Evolutionary conservation across 1,140 invertebrate genomes (phyloP), one percentile per base, ranked within the genome.

Genomic region (Hylaeus volcanicus): DNA sequence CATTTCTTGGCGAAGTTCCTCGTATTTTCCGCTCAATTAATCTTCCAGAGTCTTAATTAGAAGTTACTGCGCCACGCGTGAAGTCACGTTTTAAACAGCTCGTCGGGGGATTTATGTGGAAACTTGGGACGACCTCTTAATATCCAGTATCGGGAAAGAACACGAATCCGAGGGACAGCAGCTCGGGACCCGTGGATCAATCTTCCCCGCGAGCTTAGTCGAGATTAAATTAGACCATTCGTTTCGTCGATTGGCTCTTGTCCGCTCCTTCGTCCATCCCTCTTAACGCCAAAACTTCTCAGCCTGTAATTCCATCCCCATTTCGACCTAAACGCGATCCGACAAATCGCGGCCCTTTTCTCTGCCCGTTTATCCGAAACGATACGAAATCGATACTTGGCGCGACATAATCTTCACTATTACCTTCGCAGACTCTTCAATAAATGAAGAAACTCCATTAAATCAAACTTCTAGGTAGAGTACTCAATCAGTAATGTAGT

Each of bases 171-270:
- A 26, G 37, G 72, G 65, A 76, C 79, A 71, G 70, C 79, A 41
- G 82, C 82, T 84, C 82, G 56, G 63, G 63, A 82, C 60, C 26
- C 74, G 45, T 69, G 74, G 53, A 73, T 71, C 83, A 84, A 79
- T 82, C 82, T 84, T 80, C 81, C 78, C 58, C 43, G 73, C 56
- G 76, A 76, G 81, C 81, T 83, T 83, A 85, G 83, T 83, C 72
- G 73, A 83, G 76, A 85, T 85, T 83, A 83, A 85, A 83, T 83
- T 85, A 85, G 83, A 79, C 81, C 81, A 85, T 83, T 74, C 80
- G 83, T 83, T 83, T 79, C 58, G 45, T 55, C 80, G 80, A 84
- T 84, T 84, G 83, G 80, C 55, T 51, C 83, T 82, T 82, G 83
- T 82, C 74, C 60, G 83, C 69, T 79, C 60, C 60, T 78, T 71